Conservation (phyloP, 2,797 vertebrate genomes). For the Macropus fuliginosus region DNA sequence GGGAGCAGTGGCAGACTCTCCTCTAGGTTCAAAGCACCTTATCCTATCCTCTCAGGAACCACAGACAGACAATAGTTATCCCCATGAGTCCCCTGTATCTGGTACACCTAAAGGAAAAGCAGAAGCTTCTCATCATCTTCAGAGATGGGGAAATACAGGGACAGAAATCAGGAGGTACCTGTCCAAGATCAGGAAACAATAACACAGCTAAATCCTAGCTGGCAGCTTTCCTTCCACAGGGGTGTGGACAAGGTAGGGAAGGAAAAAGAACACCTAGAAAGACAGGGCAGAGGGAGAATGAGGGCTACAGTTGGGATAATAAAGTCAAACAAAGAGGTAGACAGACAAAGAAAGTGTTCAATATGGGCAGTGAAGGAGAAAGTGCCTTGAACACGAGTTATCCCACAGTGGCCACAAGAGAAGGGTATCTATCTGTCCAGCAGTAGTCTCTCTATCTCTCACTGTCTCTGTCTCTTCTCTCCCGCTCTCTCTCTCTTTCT, state of each 20-base stretch:
- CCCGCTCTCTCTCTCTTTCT: background rate
- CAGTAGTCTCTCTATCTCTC: background rate
- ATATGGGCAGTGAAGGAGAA: slow-evolving; percentile 37
- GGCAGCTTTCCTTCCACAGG: background rate
- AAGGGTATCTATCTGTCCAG: background rate
- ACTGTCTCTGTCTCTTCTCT: background rate
- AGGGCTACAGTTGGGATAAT: slow-evolving; percentile 1
- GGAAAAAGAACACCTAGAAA: background rate
- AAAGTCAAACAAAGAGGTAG: slow-evolving; percentile 70
- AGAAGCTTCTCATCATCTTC: background rate
- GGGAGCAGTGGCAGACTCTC: background rate
- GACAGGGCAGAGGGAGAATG: slow-evolving; percentile 1
- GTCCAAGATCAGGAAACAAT: background rate
- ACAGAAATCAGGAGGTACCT: background rate
- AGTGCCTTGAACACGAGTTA: accelerated
- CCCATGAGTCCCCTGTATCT: background rate
- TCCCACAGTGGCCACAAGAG: background rate
- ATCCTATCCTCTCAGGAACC: slow-evolving; percentile 9
- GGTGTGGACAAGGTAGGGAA: background rate
- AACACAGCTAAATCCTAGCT: background rate
- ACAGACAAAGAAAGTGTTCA: slow-evolving; percentile 69
- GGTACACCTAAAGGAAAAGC: background rate
- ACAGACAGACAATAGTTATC: background rate
- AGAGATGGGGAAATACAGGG: slow-evolving; percentile 19
- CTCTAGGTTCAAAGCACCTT: slow-evolving; percentile 46